Base-by-base conservation (phyloP, 2,797 vertebrate species). In the Trichosurus vulpecula region DNA sequence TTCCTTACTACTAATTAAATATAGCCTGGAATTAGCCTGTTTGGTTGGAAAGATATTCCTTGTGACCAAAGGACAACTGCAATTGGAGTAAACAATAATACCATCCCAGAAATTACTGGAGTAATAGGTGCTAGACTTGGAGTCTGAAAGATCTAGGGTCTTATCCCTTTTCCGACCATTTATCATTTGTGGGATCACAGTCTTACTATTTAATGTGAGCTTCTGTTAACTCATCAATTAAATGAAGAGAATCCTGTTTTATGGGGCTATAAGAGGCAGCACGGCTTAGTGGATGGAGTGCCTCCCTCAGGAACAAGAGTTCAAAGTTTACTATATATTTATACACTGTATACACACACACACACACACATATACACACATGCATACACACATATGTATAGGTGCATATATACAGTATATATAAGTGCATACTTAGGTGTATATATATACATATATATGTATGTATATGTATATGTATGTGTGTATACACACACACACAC, bases 1-100 rank as follows among this genome's bases (percentile, higher is more conserved):
- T 52, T 95, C 94, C 10, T 95, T 94, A 96, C 95, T 52, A 92
- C 92, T 95, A 95, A 81, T 94, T 29, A 94, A 93, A 92, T 74
- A 74, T 95, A 92, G 58, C 51, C 1, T 92, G 51, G 0, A 92
- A 95, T 57, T 61, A 96, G 3, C 9, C 0, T 27, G 52, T 2
- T 94, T 30, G 93, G 95, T 90, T 96, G 97, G n/a, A 96, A 96
- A 93, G 41, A 81, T 0, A 94, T 30, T 90, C 96, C 57, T 10
- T 58, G 10, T 89, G 53, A n/a, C 58, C 66, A 14, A 54, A 94
- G 16, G 41, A 93, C 91, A 57, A 91, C 91, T 54, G 13, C 58
- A 94, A 22, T 27, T 11, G 87, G 3, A 74, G 90, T 1, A 51
- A 30, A 19, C 0, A 74, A 52, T 8, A 10, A 31, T 25, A 30